These are phyloP conservation scores for Enteromius treurensis DNA, from an alignment of 2,797 vertebrate species.

Conservation along the genomic window DNA sequence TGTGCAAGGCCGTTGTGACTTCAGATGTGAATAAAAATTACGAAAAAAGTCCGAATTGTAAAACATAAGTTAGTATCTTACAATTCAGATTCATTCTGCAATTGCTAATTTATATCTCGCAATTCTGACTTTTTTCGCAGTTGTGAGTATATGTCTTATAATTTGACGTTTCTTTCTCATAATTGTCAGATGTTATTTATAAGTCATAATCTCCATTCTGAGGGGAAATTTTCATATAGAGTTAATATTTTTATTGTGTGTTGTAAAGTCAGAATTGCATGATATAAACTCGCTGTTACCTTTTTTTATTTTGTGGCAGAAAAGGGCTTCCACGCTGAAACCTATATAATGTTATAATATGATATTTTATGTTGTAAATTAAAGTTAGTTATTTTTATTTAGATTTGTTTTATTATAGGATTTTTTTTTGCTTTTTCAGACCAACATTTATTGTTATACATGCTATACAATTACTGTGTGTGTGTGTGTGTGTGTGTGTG, in stretches of 20 bases:
- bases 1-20: too few relatives aligned
- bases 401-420: neutral
- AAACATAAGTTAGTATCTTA: too few relatives aligned
- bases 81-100: too few relatives aligned
- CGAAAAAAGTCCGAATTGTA: too few relatives aligned
- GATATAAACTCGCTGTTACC: neutral
- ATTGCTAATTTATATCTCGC: too few relatives aligned
- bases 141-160: too few relatives aligned
- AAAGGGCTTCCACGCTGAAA: neutral
- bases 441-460: neutral
- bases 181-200: too few relatives aligned
- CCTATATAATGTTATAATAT: neutral
- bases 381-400: neutral
- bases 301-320: neutral
- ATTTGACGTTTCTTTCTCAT: too few relatives aligned
- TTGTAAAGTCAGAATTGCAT: neutral
- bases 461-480: neutral
- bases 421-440: neutral
- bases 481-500: too few relatives aligned
- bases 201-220: neutral
- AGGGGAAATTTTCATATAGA: too few relatives aligned
- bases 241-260: neutral
- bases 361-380: neutral
- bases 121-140: too few relatives aligned
- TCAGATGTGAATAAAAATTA: too few relatives aligned